Percentiles rank a stretch among this genome's conserved stretches.
Conservation (phyloP, 2,797 vertebrate genomes). For the Emys orbicularis region DNA sequence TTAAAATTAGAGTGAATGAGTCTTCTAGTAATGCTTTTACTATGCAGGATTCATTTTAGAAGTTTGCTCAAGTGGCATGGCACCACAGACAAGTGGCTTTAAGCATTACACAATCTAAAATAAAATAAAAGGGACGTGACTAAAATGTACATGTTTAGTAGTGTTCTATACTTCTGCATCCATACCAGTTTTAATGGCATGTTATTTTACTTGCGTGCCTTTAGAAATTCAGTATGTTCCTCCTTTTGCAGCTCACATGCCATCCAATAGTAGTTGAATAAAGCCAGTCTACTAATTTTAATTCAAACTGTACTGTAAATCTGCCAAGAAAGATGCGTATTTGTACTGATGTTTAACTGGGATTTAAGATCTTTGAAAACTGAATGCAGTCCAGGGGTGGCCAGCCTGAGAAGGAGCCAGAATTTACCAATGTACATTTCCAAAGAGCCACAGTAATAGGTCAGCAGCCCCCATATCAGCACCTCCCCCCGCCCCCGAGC, state of each 20-base stretch:
- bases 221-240: not conserved
- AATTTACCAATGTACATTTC: too few relatives aligned
- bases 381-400: not conserved
- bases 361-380: not conserved
- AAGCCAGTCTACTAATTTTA: not conserved
- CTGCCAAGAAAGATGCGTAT: rapidly evolving
- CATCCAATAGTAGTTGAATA: not conserved
- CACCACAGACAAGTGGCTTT: not conserved
- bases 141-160: not conserved
- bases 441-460: too few relatives aligned
- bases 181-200: not conserved
- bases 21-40: not conserved
- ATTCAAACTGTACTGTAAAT: rapidly evolving
- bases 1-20: not conserved
- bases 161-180: rapidly evolving
- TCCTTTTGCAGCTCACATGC: not conserved
- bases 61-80: not conserved
- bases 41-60: not conserved
- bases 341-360: rapidly evolving
- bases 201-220: not conserved
- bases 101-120: not conserved
- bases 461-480: too few relatives aligned
- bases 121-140: not conserved
- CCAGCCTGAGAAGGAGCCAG: too few relatives aligned
- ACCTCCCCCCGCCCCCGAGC: too few relatives aligned